A percentile compares a stretch with the other conserved stretches of the same genome.
These are phyloP conservation scores for Neodiprion lecontei DNA, from an alignment of 1,140 invertebrate species.

Conservation along the genomic window DNA sequence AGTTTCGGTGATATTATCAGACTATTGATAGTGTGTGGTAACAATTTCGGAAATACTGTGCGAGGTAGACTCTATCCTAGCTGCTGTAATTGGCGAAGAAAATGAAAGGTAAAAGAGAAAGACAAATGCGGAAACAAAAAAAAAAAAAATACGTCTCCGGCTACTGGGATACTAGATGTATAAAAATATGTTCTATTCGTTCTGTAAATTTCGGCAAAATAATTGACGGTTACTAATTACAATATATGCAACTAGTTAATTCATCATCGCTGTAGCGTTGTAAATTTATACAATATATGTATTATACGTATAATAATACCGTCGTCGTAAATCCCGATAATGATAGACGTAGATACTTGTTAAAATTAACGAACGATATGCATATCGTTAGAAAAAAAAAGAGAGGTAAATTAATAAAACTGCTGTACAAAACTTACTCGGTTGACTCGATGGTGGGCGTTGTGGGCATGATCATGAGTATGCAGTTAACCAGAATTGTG, in stretches of 20 bases:
- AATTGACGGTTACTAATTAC: too few relatives aligned
- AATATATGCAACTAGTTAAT: too few relatives aligned
- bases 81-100: neutral
- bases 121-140: too few relatives aligned
- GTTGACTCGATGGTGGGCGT: conserved; percentile 93
- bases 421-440: conserved; percentile 80
- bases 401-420: too few relatives aligned
- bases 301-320: too few relatives aligned
- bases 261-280: neutral
- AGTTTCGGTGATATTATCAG: too few relatives aligned
- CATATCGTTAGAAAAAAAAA: neutral
- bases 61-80: neutral
- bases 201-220: neutral
- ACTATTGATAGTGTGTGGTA: too few relatives aligned
- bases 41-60: neutral
- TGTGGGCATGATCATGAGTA: conserved; percentile 97
- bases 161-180: neutral
- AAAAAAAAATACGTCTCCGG: neutral
- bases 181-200: neutral
- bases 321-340: too few relatives aligned
- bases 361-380: too few relatives aligned
- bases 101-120: neutral
- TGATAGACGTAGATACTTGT: too few relatives aligned
- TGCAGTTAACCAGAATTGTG: conserved; percentile 97
- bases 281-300: neutral